phyloP scores from a whole-genome alignment of 2,888 invertebrate species.

The Lithophane ornitopus region DNA sequence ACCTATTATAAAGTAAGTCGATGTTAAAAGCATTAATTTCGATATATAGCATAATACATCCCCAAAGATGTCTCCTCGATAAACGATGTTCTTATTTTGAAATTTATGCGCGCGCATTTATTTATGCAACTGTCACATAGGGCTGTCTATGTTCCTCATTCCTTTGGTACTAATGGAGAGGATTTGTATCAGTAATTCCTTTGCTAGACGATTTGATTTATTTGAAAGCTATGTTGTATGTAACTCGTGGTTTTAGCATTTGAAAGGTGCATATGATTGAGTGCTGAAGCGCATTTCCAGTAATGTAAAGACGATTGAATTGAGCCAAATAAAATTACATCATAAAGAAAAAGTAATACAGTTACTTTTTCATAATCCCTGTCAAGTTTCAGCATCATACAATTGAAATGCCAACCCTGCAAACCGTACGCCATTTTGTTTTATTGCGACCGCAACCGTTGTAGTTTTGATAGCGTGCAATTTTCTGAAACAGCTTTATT shows the following conservation, averaged over 20 bases:
- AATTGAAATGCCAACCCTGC: conserved; percentile 61
- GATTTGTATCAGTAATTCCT: conserved; percentile 51
- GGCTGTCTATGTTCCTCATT: conserved; percentile 63
- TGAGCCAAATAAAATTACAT: neutral
- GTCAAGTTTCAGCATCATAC: conserved; percentile 6
- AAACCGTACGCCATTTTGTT: conserved; percentile 80
- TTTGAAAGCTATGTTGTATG: conserved; percentile 33
- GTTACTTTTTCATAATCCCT: neutral
- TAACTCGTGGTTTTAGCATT: conserved; percentile 40
- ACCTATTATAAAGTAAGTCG: conserved; percentile 37
- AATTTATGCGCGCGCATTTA: conserved; percentile 80
- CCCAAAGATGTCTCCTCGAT: conserved; percentile 65
- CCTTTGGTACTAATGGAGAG: conserved; percentile 48
- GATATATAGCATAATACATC: conserved; percentile 57
- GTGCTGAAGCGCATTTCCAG: conserved; percentile 21
- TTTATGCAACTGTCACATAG: conserved; percentile 71
- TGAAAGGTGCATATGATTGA: conserved; percentile 31
- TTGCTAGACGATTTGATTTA: conserved; percentile 50
- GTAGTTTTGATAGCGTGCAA: conserved; percentile 70
- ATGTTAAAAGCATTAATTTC: conserved; percentile 52
- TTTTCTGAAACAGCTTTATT: conserved; percentile 85
- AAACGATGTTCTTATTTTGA: conserved; percentile 81
- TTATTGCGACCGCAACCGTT: conserved; percentile 82
- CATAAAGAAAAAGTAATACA: neutral
- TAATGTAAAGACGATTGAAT: neutral